Evolutionary conservation across 23 tunicate species (phyloP).

Genomic region (Halocynthia roretzi): DNA sequence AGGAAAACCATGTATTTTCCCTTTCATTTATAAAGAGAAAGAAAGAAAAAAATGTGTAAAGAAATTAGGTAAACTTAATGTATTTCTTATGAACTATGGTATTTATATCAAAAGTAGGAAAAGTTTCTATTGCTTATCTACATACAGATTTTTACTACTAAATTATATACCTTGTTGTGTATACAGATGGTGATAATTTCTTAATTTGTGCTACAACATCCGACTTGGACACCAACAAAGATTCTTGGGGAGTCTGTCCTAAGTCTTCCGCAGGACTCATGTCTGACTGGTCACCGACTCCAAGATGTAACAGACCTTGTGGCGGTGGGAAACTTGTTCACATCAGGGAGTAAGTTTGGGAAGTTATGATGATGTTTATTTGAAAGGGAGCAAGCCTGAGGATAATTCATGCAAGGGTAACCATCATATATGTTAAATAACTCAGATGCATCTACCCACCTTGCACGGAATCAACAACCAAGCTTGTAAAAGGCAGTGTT

Average conservation of each 20-base stretch:
- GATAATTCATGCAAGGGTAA: no score
- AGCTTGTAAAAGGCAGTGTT: background rate
- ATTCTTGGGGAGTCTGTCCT: slow-evolving; percentile 72
- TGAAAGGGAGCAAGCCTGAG: no score
- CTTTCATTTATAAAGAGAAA: slow-evolving; percentile 35
- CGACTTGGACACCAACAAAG: slow-evolving; percentile 42
- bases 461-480: slow-evolving; percentile 10
- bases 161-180: background rate
- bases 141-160: no score
- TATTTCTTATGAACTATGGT: no score
- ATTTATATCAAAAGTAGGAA: no score
- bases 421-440: no score
- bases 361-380: no score
- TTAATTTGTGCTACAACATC: slow-evolving; percentile 35
- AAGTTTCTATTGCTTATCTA: no score
- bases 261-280: slow-evolving; percentile 24
- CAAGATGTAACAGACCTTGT: slow-evolving; percentile 57
- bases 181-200: background rate
- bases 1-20: slow-evolving; percentile 66
- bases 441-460: slow-evolving; percentile 54
- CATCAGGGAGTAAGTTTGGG: slow-evolving; percentile 3
- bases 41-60: background rate
- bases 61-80: no score
- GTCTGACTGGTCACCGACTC: slow-evolving; percentile 41
- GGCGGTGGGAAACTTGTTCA: slow-evolving; percentile 50